Evolutionary conservation across 2,888 invertebrate species (phyloP).

Genomic region (Eupithecia subfuscata): DNA sequence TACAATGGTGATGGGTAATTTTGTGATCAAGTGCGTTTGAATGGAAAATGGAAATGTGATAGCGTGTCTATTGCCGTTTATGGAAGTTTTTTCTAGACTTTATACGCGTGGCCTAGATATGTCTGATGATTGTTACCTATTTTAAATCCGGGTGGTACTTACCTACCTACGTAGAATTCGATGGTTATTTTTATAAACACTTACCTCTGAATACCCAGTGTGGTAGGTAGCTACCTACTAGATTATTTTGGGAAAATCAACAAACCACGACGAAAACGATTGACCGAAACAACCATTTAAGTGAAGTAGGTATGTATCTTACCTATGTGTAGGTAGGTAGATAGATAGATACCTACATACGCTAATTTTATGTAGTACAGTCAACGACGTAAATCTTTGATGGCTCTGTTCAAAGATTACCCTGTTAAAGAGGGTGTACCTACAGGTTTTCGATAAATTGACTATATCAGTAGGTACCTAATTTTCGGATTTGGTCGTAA

Average conservation of each 20-base stretch:
- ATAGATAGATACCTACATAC: background rate
- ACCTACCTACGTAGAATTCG: background rate
- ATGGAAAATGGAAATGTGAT: slow-evolving; percentile 12
- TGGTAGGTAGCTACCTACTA: background rate
- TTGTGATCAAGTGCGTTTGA: slow-evolving; percentile 20
- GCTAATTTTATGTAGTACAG: background rate
- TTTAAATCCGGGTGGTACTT: background rate
- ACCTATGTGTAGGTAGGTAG: background rate
- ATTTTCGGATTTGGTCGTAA: too few species aligned
- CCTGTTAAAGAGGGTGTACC: too few species aligned
- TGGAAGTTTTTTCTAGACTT: slow-evolving; percentile 9
- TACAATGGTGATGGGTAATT: slow-evolving; percentile 27
- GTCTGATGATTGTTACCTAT: background rate
- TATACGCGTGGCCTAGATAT: slow-evolving; percentile 2
- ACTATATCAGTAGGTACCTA: too few species aligned
- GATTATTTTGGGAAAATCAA: background rate
- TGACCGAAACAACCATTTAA: background rate
- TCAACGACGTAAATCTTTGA: background rate
- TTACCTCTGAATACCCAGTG: background rate
- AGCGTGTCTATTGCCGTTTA: slow-evolving; percentile 4
- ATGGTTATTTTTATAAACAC: background rate
- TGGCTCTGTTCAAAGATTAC: too few species aligned
- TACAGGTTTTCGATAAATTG: too few species aligned
- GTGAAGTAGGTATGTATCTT: too few species aligned
- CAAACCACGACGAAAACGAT: background rate